Percentiles rank a stretch among this genome's conserved stretches.
phyloP scores from a whole-genome alignment of 2,888 invertebrate genomes.

The Drosophila picticornis region DNA sequence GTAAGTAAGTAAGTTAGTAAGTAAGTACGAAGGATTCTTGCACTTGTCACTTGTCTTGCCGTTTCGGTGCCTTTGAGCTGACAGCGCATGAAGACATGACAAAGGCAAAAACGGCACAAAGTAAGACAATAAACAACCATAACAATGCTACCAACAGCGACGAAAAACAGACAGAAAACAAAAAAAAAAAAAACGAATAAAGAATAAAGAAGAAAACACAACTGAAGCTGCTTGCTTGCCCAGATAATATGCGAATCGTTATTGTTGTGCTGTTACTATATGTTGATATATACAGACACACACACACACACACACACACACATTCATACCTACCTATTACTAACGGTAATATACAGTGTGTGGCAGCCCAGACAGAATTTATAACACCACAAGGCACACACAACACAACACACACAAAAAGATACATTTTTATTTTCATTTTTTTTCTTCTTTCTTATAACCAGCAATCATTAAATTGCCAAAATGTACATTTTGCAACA shows the following conservation, averaged over 20 bases:
- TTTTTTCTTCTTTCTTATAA: constrained; percentile 1
- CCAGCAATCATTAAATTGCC: constrained; percentile 11
- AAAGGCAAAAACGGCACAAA: constrained; percentile 57
- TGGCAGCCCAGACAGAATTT: constrained; percentile 16
- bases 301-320: constrained; percentile 11
- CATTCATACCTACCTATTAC: not conserved
- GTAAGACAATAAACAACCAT: constrained; percentile 63
- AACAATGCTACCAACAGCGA: constrained; percentile 46
- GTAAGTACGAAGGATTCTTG: constrained; percentile 61
- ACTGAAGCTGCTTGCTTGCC: constrained; percentile 32
- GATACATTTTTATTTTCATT: no score
- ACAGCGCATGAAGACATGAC: constrained; percentile 45
- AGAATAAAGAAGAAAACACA: not conserved
- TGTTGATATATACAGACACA: constrained; percentile 12
- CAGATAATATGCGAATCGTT: constrained; percentile 52
- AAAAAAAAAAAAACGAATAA: not conserved
- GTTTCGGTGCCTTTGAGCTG: constrained; percentile 44
- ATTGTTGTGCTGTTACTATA: constrained; percentile 31
- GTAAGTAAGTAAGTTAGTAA: constrained; percentile 47
- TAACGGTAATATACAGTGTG: not conserved
- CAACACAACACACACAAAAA: constrained; percentile 1
- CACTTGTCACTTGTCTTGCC: constrained; percentile 62
- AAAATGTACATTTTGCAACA: not conserved
- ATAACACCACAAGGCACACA: constrained; percentile 4
- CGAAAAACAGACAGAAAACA: not conserved